These are phyloP conservation scores for Hyles vespertilio DNA, from an alignment of 1,140 invertebrate genomes.

Conservation along the genomic window DNA sequence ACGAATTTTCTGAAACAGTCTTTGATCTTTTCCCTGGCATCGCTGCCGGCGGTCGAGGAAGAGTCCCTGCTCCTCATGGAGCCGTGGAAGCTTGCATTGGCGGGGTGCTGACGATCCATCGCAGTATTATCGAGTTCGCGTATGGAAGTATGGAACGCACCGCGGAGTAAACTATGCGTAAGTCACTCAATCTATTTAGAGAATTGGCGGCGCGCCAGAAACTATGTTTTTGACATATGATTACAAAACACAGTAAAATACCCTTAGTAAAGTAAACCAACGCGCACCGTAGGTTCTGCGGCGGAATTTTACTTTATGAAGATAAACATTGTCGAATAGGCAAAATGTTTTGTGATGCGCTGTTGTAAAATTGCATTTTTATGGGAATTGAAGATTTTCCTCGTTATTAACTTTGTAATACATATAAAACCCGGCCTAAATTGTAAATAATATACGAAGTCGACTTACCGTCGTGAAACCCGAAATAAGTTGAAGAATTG, in stretches of 20 bases:
- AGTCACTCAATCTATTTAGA: constrained; percentile 50
- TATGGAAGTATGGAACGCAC: constrained; percentile 15
- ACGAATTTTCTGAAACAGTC: constrained; percentile 90
- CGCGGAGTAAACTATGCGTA: constrained; percentile 20
- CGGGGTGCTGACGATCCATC: constrained; percentile 56
- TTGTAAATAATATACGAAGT: too few relatives aligned
- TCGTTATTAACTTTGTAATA: too few relatives aligned
- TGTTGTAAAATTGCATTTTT: neutral
- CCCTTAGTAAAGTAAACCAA: neutral
- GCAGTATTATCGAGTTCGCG: constrained; percentile 5
- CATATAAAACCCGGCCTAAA: too few relatives aligned
- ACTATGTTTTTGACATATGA: constrained; percentile 20
- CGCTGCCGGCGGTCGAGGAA: constrained; percentile 80
- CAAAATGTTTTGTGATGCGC: too few relatives aligned
- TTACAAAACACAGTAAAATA: constrained; percentile 14
- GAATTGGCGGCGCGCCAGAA: constrained; percentile 51
- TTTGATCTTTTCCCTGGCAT: constrained; percentile 84
- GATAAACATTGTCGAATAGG: too few relatives aligned
- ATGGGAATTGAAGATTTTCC: neutral
- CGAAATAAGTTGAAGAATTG: too few relatives aligned
- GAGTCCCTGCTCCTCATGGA: constrained; percentile 82
- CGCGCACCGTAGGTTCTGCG: neutral
- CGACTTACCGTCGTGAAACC: too few relatives aligned
- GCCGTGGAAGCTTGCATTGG: constrained; percentile 58
- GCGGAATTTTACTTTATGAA: neutral